Conservation (phyloP, 1,140 invertebrate genomes). For the Lithobius niger region DNA sequence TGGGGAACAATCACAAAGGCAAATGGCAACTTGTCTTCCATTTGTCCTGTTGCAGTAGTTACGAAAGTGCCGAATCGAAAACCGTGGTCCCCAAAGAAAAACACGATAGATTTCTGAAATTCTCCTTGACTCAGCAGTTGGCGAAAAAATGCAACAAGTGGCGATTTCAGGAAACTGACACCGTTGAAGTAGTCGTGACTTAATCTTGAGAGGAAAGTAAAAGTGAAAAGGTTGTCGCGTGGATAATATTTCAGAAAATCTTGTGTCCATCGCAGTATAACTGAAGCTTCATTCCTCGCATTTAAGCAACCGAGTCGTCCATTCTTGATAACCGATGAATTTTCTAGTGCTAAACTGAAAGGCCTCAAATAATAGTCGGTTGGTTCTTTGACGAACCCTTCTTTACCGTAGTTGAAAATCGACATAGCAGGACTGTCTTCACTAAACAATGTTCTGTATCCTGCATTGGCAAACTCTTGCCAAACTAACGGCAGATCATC, state of each 20-base stretch:
- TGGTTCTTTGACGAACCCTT: conserved; percentile 24
- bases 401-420: conserved; percentile 23
- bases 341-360: conserved; percentile 19
- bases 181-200: conserved; percentile 27
- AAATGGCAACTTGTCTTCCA: conserved; percentile 81
- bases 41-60: conserved; percentile 61
- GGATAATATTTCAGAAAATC: conserved; percentile 17
- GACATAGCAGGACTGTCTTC: conserved; percentile 24
- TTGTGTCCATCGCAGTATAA: neutral
- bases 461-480: conserved; percentile 20
- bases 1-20: conserved; percentile 61
- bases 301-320: neutral
- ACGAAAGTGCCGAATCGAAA: conserved; percentile 69
- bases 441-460: conserved; percentile 23
- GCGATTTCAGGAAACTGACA: conserved; percentile 15
- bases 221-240: conserved; percentile 22
- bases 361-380: conserved; percentile 26
- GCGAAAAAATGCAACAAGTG: conserved; percentile 11
- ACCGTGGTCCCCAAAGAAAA: conserved; percentile 86
- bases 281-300: neutral
- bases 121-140: conserved; percentile 18
- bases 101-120: conserved; percentile 42
- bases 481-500: conserved; percentile 31
- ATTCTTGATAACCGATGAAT: neutral
- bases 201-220: conserved; percentile 26